These are phyloP conservation scores for Cosmia pyralina DNA, from an alignment of 2,888 invertebrate species.

Conservation along the genomic window DNA sequence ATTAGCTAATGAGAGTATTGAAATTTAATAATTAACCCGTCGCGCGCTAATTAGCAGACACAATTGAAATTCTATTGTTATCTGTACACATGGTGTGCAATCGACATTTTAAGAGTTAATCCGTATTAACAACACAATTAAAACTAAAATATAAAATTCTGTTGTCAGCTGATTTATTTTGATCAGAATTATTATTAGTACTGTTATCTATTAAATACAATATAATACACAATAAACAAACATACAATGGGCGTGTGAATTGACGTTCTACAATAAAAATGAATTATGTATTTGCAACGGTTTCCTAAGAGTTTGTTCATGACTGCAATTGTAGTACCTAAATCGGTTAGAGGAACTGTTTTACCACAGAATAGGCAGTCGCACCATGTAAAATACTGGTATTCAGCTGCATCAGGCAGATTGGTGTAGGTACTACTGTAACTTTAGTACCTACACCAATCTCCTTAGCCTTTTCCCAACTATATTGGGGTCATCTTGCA, in stretches of 20 bases:
- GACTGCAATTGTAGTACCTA: neutral
- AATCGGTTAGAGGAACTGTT: neutral
- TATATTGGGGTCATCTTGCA: too few relatives aligned
- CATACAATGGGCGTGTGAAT: neutral
- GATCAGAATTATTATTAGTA: neutral
- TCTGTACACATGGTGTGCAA: too few relatives aligned
- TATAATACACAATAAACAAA: neutral
- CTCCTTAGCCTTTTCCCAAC: too few relatives aligned
- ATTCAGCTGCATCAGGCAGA: too few relatives aligned
- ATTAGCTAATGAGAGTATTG: neutral
- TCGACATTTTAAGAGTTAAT: too few relatives aligned
- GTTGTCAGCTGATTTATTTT: neutral
- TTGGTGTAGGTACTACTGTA: too few relatives aligned
- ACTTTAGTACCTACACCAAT: too few relatives aligned
- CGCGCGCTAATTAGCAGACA: too few relatives aligned
- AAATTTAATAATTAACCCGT: neutral
- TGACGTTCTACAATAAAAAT: neutral
- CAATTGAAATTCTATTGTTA: too few relatives aligned
- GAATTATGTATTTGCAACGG: neutral
- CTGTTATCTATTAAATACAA: neutral
- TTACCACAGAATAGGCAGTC: neutral
- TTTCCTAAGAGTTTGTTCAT: neutral
- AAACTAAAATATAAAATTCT: neutral
- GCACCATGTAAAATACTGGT: too few relatives aligned
- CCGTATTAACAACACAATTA: neutral